Evolutionary conservation across 2,113 vertebrate genomes (phyloP).

Genomic region (Notiomystis cincta): DNA sequence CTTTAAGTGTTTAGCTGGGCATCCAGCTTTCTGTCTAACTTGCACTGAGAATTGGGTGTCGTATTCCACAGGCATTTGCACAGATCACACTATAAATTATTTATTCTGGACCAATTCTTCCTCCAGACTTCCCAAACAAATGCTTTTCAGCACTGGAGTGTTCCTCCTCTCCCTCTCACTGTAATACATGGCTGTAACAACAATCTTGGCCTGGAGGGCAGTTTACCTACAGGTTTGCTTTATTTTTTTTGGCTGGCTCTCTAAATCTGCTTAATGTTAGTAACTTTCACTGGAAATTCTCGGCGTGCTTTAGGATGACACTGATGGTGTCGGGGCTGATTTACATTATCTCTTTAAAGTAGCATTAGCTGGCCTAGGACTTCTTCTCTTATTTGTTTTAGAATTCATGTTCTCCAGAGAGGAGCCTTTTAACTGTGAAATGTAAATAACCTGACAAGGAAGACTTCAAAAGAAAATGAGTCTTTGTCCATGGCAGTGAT

Average conservation of each 20-base stretch:
- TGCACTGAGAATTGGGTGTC: not conserved
- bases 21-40: not conserved
- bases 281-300: conserved; percentile 47
- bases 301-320: conserved; percentile 3
- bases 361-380: conserved; percentile 18
- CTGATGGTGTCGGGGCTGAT: conserved; percentile 13
- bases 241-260: conserved; percentile 39
- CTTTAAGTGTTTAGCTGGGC: not conserved
- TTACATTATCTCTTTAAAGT: conserved; percentile 51
- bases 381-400: conserved; percentile 30
- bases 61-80: not conserved
- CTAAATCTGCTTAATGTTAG: conserved; percentile 12
- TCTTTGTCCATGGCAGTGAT: conserved; percentile 16
- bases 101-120: conserved; percentile 19
- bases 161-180: not conserved
- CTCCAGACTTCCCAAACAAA: conserved; percentile 17
- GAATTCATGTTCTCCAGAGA: conserved; percentile 27
- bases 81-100: not conserved
- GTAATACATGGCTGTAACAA: not conserved
- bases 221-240: conserved; percentile 30
- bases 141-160: not conserved
- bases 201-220: conserved; percentile 28
- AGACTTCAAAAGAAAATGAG: conserved; percentile 43
- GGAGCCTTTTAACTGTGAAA: conserved; percentile 45
- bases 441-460: conserved; percentile 43